Percentiles rank a stretch among this genome's conserved stretches.
Conservation (phyloP, 2,888 invertebrate species). For the Sarcophaga subvicina region DNA sequence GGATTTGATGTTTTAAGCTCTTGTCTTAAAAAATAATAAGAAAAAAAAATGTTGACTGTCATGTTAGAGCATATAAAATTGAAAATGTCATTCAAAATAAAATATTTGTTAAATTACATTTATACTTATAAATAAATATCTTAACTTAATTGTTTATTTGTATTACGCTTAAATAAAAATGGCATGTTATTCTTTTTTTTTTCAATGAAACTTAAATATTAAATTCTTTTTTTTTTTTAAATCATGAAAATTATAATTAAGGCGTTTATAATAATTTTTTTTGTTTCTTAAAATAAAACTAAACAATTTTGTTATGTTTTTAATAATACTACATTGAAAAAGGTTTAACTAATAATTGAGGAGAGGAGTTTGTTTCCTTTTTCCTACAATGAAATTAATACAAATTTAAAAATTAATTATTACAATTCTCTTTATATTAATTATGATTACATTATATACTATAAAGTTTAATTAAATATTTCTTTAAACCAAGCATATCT, state of each 20-base stretch:
- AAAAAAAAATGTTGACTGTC: not conserved
- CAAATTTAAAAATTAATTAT: slow-evolving; percentile 16
- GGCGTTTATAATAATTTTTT: slow-evolving; percentile 29
- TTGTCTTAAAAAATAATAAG: not conserved
- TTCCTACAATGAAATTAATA: slow-evolving; percentile 44
- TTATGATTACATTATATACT: slow-evolving; percentile 11
- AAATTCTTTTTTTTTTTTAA: not conserved
- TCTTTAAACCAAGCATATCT: not conserved
- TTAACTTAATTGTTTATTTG: slow-evolving; percentile 25
- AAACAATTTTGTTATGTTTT: slow-evolving; percentile 42
- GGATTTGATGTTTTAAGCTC: too few species aligned
- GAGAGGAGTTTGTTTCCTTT: not conserved
- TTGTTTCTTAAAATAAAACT: slow-evolving; percentile 10
- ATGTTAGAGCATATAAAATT: not conserved
- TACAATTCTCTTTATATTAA: slow-evolving; percentile 4
- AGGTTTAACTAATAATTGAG: not conserved
- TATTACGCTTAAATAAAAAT: slow-evolving; percentile 34
- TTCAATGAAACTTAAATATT: slow-evolving; percentile 27
- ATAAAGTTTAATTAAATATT: slow-evolving; percentile 19
- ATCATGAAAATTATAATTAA: slow-evolving; percentile 39
- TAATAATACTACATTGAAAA: slow-evolving; percentile 57
- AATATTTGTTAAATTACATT: slow-evolving; percentile 12
- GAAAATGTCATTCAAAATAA: slow-evolving; percentile 7
- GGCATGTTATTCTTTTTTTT: slow-evolving; percentile 32
- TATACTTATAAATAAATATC: not conserved